phyloP scores from a whole-genome alignment of 1,140 invertebrate genomes.

The Popillia japonica region DNA sequence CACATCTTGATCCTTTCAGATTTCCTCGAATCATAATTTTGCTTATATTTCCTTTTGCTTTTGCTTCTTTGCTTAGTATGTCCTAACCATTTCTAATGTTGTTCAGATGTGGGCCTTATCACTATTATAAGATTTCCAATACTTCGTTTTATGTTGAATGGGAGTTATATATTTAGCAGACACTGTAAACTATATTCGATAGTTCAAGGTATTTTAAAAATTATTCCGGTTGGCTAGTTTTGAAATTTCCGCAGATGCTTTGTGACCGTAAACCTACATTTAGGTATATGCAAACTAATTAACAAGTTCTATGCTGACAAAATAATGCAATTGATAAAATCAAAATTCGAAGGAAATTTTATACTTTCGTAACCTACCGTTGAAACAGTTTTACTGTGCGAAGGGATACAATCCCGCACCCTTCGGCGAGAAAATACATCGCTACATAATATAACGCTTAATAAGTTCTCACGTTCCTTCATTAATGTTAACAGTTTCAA shows the following conservation, averaged over 20 bases:
- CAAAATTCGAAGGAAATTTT: not conserved
- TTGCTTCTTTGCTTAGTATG: too few relatives aligned
- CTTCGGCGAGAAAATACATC: not conserved
- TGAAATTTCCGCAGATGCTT: not conserved
- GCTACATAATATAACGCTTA: not conserved
- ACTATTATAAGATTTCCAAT: too few relatives aligned
- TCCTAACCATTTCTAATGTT: too few relatives aligned
- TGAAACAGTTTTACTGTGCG: not conserved
- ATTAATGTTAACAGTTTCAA: slow-evolving; percentile 8
- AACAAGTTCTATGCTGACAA: not conserved
- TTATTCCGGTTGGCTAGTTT: too few relatives aligned
- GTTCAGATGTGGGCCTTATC: too few relatives aligned
- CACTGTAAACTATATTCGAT: too few relatives aligned
- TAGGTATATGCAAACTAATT: not conserved
- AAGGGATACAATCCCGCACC: not conserved
- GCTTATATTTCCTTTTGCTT: too few relatives aligned
- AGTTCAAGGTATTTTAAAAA: too few relatives aligned
- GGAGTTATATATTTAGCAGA: too few relatives aligned
- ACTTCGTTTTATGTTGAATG: too few relatives aligned
- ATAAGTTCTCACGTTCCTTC: slow-evolving; percentile 1
- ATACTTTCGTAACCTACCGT: not conserved
- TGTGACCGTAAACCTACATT: not conserved
- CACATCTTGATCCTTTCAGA: too few relatives aligned
- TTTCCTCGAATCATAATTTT: too few relatives aligned
- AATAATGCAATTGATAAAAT: not conserved